Evolutionary conservation across 2,797 vertebrate genomes (phyloP), one percentile per base, ranked within the genome.

Genomic region (Salmo trutta): DNA sequence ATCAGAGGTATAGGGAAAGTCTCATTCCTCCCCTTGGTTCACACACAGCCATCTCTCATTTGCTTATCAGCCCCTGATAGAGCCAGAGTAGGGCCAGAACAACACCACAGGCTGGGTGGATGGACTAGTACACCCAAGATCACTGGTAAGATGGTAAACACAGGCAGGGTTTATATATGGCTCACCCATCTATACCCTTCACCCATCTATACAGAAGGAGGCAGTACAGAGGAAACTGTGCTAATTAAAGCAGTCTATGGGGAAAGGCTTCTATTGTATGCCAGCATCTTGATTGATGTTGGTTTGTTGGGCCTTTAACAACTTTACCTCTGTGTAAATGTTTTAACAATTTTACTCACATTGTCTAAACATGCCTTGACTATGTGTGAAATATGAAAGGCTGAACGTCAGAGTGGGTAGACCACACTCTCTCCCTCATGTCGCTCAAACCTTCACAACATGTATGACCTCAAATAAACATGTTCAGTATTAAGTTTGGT

Each of bases 301-400:
- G 78, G 78, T 87, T 88, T 89, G 84, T 78, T 79, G 66, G 71
- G 71, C 77, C 70, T 82, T 86, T 84, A 84, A 89, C 75, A 80
- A 73, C 82, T 84, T 85, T 81, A 89, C 84, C 76, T 88, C 83
- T 74, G 76, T 82, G 74, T 90, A 91, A 92, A 91, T 83, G 65
- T 79, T 91, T 91, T 90, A 87, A 90, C 76, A 85, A 87, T 84
- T 83, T 89, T 77, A 78, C 67, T 75, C 82, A 82, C 79, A 80
- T 82, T 86, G 79, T 88, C 82, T 89, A 80, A 88, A 81, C 62
- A 33, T 87, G 86, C 85, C 83, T 75, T 71, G 81, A 81, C 79
- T 87, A 27, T 69, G 81, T 82, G 78, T 87, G 21, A 77, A 75
- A 85, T 78, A 81, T 81, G 76, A 83, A 83, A 90, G 83, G 80